phyloP scores from a whole-genome alignment of 1,140 invertebrate genomes.

The Drosophila teissieri region DNA sequence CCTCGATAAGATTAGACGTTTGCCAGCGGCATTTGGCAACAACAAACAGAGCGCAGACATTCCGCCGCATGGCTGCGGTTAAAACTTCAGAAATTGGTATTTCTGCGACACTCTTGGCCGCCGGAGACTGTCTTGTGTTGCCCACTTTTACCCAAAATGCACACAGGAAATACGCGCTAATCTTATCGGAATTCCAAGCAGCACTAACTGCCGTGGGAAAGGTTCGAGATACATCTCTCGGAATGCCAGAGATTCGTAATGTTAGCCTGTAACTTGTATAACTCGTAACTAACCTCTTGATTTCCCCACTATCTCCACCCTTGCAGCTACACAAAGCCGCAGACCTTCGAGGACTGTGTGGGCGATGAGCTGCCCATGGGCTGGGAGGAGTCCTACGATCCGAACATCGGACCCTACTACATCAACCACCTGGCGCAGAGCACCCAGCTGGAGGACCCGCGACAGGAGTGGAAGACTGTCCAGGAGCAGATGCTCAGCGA shows the following conservation, averaged over 20 bases:
- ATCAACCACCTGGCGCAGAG: conserved; percentile 98
- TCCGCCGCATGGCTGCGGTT: conserved; percentile 62
- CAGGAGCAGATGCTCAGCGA: conserved; percentile 98
- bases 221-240: conserved; percentile 50
- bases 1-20: conserved; percentile 74
- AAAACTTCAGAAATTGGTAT: conserved; percentile 44
- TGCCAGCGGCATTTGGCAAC: conserved; percentile 57
- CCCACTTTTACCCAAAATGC: conserved; percentile 66
- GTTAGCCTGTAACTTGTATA: conserved; percentile 9
- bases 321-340: conserved; percentile 97
- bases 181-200: conserved; percentile 66
- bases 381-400: conserved; percentile 98
- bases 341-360: conserved; percentile 98
- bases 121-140: conserved; percentile 17
- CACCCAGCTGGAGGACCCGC: conserved; percentile 97
- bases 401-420: conserved; percentile 96
- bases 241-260: no score
- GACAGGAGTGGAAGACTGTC: conserved; percentile 97
- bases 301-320: not conserved
- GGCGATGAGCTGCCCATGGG: conserved; percentile 98
- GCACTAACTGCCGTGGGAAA: conserved; percentile 73
- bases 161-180: conserved; percentile 76
- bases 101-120: conserved; percentile 37
- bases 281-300: conserved; percentile 11
- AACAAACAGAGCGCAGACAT: conserved; percentile 59